phyloP scores from a whole-genome alignment of 2,888 invertebrate species.

The Pinctada fucata region DNA sequence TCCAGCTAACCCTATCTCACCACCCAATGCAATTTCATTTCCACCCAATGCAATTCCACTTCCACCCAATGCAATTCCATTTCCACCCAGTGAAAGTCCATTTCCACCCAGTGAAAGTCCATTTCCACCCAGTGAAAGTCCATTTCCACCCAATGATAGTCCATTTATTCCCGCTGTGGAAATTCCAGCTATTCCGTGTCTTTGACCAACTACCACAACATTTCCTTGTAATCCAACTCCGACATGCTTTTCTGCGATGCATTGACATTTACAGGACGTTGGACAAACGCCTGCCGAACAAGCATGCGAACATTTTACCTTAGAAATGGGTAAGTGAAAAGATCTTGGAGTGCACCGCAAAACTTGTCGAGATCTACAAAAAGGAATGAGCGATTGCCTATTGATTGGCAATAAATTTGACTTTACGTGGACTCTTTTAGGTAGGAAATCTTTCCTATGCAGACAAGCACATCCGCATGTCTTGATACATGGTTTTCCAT shows the following conservation, averaged over 20 bases:
- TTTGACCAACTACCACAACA: background rate
- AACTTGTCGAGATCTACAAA: slow-evolving; percentile 12
- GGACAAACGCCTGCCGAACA: slow-evolving; percentile 37
- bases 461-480: slow-evolving; percentile 27
- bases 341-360: slow-evolving; percentile 17
- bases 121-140: background rate
- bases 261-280: slow-evolving; percentile 31
- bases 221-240: background rate
- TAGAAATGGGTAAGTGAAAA: slow-evolving; percentile 1
- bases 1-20: slow-evolving; percentile 2
- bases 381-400: slow-evolving; percentile 26
- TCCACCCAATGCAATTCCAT: background rate
- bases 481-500: slow-evolving; percentile 33
- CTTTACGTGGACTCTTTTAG: background rate
- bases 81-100: background rate
- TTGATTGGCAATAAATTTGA: slow-evolving; percentile 21
- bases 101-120: background rate
- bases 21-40: background rate
- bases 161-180: too few species aligned
- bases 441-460: background rate
- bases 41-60: background rate
- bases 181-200: background rate
- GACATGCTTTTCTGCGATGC: slow-evolving; percentile 5
- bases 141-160: background rate
- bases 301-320: slow-evolving; percentile 19